A percentile compares a stretch with the other conserved stretches of the same genome.
Evolutionary conservation across 1,140 invertebrate genomes (phyloP).

Genomic region (Micrasema minimum): DNA sequence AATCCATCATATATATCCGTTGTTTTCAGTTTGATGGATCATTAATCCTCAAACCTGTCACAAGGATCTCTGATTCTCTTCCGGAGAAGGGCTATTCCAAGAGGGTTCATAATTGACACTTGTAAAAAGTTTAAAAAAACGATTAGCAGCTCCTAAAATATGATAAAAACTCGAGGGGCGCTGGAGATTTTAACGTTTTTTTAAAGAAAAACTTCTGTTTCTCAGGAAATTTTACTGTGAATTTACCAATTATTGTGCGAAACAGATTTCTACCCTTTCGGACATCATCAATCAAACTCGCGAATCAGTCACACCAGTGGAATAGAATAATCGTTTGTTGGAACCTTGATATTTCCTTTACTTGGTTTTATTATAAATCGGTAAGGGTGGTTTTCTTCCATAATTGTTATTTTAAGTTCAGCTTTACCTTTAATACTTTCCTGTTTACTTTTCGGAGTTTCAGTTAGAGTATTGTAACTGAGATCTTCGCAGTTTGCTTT

Average conservation of each 20-base stretch:
- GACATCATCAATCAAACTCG: slow-evolving; percentile 32
- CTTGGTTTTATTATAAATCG: too few species aligned
- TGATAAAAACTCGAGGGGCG: slow-evolving; percentile 36
- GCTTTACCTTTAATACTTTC: background rate
- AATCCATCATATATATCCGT: slow-evolving; percentile 31
- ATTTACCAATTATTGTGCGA: background rate
- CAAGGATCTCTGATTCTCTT: background rate
- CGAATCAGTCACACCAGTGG: slow-evolving; percentile 17
- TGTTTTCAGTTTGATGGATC: slow-evolving; percentile 29
- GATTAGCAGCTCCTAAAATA: slow-evolving; percentile 34
- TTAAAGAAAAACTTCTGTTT: slow-evolving; percentile 21
- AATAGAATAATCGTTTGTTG: background rate
- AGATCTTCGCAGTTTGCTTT: too few species aligned
- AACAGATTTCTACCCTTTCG: slow-evolving; percentile 28
- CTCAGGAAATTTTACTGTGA: slow-evolving; percentile 32
- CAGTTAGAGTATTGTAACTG: background rate
- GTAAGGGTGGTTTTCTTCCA: too few species aligned
- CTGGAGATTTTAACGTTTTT: slow-evolving; percentile 32
- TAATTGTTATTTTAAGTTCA: too few species aligned
- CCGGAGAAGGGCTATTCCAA: background rate
- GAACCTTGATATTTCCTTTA: background rate
- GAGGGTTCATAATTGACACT: slow-evolving; percentile 33
- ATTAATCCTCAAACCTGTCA: slow-evolving; percentile 43
- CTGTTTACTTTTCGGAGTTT: slow-evolving; percentile 3
- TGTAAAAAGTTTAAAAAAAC: slow-evolving; percentile 51